A percentile compares a stretch with the other conserved stretches of the same genome.
These are phyloP conservation scores for Microcebus tavaratra DNA, from an alignment of 2,113 vertebrate species.

Conservation along the genomic window DNA sequence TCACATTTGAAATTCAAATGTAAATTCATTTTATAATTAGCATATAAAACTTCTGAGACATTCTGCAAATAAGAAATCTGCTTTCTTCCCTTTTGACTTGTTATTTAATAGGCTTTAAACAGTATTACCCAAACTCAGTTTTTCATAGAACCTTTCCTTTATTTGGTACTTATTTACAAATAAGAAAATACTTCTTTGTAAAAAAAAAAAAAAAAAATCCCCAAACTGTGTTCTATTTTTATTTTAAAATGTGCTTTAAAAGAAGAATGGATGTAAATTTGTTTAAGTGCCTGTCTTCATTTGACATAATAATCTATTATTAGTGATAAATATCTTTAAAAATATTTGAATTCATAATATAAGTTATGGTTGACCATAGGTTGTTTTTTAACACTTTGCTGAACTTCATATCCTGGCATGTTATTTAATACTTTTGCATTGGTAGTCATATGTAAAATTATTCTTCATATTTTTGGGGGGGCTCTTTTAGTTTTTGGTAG, in stretches of 20 bases:
- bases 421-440: background rate
- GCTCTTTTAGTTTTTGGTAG: background rate
- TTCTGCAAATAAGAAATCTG: background rate
- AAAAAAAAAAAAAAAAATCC: background rate
- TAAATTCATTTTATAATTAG: background rate
- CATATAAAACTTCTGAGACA: background rate
- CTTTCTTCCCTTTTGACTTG: background rate
- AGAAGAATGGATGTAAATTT: background rate
- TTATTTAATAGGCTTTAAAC: background rate
- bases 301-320: background rate
- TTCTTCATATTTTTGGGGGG: background rate
- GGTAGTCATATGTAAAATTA: background rate
- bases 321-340: background rate
- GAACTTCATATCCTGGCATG: background rate
- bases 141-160: background rate
- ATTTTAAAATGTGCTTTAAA: background rate
- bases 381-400: background rate
- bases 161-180: background rate
- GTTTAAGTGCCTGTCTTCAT: background rate
- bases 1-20: background rate
- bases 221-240: background rate
- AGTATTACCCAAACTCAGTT: background rate
- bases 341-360: background rate
- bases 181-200: no score
- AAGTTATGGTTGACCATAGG: background rate